Base-by-base conservation (phyloP, 2,888 invertebrate species). In the Disparrhopalites patrizii region DNA sequence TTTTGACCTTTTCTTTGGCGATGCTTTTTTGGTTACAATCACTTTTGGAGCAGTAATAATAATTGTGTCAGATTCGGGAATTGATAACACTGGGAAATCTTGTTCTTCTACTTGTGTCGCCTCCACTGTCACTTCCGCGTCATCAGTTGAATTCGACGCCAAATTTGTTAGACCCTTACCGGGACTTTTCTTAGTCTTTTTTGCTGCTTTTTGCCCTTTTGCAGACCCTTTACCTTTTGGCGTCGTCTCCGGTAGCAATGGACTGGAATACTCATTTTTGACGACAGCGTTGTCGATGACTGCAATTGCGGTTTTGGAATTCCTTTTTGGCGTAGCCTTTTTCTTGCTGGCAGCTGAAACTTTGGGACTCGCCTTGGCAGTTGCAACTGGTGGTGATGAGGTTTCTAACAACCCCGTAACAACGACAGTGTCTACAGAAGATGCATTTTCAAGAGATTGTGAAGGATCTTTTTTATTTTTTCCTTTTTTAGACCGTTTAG, bases 61-160 rank as follows among this genome's bases (percentile, higher is more conserved):
- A 18, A 56, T 36, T 36, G 56, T 33, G 31, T 56, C 56, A 56
- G 27, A 28, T 28, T 56, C 56, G 13, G 56, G 33, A 23, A 56
- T 56, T 7, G 56, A 56, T 25, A 56, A 23, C 10, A 56, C 36
- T 13, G 56, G 56, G 25, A 56, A 56, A 15, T 56, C 56, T 20
- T 56, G 56, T 7, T 36, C 20, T 36, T 56, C 56, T 56, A 56
- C 23, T n/a, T 3, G 27, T 8, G 30, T 47, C 1, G 28, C 36
- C 27, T 27, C 43, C n/a, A 43, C 28, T 3, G 28, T 40, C n/a
- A 38, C 15, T 15, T 33, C 56, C 10, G 2, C 7, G 5, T 18
- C 33, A 13, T 5, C 15, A 36, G 8, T 36, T 15, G 36, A 36
- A 36, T 36, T 15, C 8, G 36, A 7, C 15, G 15, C 40, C 13